Evolutionary conservation across 2,797 vertebrate genomes (phyloP), one percentile per base, ranked within the genome.

Genomic region (Cottoperca gobio): DNA sequence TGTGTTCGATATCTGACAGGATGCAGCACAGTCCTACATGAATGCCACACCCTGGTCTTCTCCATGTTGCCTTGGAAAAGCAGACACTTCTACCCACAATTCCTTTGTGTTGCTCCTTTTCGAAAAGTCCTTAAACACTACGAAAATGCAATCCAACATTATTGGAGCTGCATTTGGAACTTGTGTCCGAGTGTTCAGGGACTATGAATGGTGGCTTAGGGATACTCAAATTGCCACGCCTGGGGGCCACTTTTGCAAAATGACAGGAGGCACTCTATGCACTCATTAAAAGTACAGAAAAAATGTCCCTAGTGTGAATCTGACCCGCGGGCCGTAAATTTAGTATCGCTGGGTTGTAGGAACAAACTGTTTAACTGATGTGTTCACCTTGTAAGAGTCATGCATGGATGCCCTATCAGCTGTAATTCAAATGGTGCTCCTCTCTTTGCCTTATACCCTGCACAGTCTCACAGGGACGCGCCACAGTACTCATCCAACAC

Each of bases 371-470:
- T 71, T 1, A 21, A 46, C 21, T 8, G 48, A 21, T 43, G 31
- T 10, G 14, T 19, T 62, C 24, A 57, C 54, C 50, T 61, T 37
- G 33, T 31, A 19, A 23, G 49, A 71, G 48, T 49, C 23, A 5
- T 13, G 48, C 53, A 55, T 40, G 58, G 46, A 24, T 16, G 40
- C 42, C 63, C 65, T 46, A 53, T 63, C 64, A 55, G 75, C 80
- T 81, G 71, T 60, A 45, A 35, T 61, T 71, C 50, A 76, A 74
- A 76, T 31, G 78, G 82, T 75, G 76, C 81, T 78, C 73, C 70
- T 76, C 63, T 84, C 67, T 73, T 76, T 82, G 82, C 84, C 75
- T 86, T 86, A 83, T 26, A 49, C 19, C 21, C 70, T 70, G 54
- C 75, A 65, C 60, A 33, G 65, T 78, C 65, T 37, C 61, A 52